Base-by-base conservation (phyloP, 64 coral and sea anemone genomes). In the Porites australiensis region DNA sequence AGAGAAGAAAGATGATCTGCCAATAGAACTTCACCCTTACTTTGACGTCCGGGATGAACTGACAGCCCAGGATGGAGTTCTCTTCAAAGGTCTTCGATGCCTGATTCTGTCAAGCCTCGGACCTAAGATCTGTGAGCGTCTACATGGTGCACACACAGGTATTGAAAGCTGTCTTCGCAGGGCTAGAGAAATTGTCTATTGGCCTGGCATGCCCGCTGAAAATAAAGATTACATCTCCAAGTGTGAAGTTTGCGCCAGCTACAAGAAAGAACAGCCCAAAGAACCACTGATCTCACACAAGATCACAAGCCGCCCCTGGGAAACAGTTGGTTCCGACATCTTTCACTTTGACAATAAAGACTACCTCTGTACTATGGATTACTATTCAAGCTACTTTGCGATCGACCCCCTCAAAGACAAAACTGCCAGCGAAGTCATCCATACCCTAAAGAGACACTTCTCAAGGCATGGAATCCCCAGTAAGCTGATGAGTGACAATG, bases 181-280 rank as follows among this genome's bases (percentile, higher is more conserved):
- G 50, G 87, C 87, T 4, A 21, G 71, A 58, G 87, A 89, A 64
- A 37, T 59, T 7, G 46, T 89, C 3, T 89, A 89, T 77, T 89
- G 87, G 87, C 87, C 87, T 3, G 50, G 49, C 1, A 89, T 89
- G 72, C 61, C 6, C 60, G 10, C 74, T 16, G 87, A 89, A 4
- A 2, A 77, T 3, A 59, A 8, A 27, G 58, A 89, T 8, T 60
- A 57, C 55, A 89, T 89, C 16, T 37, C 50, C 2, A 72, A 64
- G 14, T 77, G 87, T 47, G 71, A 87, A 8, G 67, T 64, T 13
- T 85, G 82, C 52, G 11, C 58, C 11, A n/a, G n/a, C 46, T 65
- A 85, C 82, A 9, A 18, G 19, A 8, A 19, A 85, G 20, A 65
- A 5, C 55, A 66, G 11, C 13, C 22, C 23, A 23, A 37, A 65